Conservation (phyloP, 2,888 invertebrate genomes). For the Aproaerema taeniolella region DNA sequence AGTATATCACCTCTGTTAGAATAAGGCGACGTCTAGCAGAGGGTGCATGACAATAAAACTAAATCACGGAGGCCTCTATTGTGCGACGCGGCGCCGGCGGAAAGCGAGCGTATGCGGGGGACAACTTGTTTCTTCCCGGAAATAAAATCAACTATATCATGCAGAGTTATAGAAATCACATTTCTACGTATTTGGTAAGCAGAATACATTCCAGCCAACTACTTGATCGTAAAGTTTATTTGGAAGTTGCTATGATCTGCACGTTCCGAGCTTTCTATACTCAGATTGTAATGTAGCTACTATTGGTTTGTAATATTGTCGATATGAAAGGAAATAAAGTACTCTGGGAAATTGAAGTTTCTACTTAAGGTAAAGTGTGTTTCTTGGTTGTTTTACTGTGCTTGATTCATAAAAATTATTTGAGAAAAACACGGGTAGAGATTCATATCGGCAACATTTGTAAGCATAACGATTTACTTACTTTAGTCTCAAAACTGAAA, state of each 20-base stretch:
- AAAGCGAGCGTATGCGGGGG: slow-evolving; percentile 67
- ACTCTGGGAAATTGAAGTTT: too few relatives aligned
- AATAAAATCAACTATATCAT: slow-evolving; percentile 61
- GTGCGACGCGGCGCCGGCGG: slow-evolving; percentile 72
- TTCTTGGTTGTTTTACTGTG: too few relatives aligned
- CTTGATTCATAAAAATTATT: too few relatives aligned
- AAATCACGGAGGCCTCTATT: slow-evolving; percentile 70
- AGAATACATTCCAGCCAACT: slow-evolving; percentile 18
- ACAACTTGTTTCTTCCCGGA: slow-evolving; percentile 58
- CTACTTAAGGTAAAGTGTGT: too few relatives aligned
- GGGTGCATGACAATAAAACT: slow-evolving; percentile 76
- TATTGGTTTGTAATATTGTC: neutral
- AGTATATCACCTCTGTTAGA: slow-evolving; percentile 41
- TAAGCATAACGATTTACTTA: too few relatives aligned
- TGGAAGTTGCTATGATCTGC: neutral
- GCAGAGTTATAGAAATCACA: slow-evolving; percentile 23
- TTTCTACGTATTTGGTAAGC: slow-evolving; percentile 22
- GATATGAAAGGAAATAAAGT: too few relatives aligned
- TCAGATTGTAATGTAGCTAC: neutral
- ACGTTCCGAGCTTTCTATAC: neutral
- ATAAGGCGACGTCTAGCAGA: too few relatives aligned
- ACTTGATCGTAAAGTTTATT: neutral
- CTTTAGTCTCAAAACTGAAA: too few relatives aligned
- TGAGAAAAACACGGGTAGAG: too few relatives aligned
- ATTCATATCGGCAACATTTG: too few relatives aligned